These are phyloP conservation scores for Aselliscus stoliczkanus DNA, from an alignment of 2,797 vertebrate species.

Conservation along the genomic window DNA sequence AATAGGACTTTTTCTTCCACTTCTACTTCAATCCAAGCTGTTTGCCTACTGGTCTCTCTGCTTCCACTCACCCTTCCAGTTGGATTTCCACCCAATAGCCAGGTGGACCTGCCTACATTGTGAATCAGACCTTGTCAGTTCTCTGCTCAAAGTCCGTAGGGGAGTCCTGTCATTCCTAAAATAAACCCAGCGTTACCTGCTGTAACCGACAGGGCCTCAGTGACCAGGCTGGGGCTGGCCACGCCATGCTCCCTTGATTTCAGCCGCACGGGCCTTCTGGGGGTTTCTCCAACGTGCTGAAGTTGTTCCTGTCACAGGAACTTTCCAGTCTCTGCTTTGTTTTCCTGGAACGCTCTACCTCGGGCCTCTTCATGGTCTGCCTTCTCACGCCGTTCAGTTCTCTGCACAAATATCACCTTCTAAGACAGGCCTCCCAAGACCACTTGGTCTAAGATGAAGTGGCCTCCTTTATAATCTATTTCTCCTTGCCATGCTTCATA, in stretches of 20 bases:
- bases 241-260: rapidly evolving
- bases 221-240: no score
- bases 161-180: not conserved
- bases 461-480: not conserved
- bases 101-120: not conserved
- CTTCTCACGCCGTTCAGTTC: not conserved
- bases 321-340: no score
- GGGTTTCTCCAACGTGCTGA: not conserved
- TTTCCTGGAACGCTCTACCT: not conserved
- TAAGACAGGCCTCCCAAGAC: not conserved
- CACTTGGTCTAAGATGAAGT: not conserved
- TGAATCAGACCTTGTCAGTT: not conserved
- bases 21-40: rapidly evolving
- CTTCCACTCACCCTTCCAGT: not conserved
- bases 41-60: no score
- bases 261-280: rapidly evolving
- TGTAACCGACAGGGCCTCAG: not conserved
- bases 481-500: not conserved
- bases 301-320: rapidly evolving
- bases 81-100: not conserved
- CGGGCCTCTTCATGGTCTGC: no score
- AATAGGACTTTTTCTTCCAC: not conserved
- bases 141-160: not conserved
- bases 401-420: not conserved
- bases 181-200: not conserved